phyloP scores from a whole-genome alignment of 2,888 invertebrate genomes.

The Drosophila recens region DNA sequence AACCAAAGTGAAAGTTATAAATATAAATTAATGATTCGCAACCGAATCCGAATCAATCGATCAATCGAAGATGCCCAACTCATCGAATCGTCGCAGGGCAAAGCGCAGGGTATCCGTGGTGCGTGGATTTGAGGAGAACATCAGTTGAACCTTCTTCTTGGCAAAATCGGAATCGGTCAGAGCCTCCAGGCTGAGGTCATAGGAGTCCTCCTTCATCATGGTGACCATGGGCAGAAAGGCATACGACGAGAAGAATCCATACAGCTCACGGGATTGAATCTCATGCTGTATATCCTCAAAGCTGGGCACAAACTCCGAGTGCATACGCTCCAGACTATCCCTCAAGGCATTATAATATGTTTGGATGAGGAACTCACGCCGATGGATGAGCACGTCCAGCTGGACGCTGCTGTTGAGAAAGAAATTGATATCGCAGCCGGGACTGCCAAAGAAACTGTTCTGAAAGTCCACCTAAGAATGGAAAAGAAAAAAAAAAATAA shows the following conservation, averaged over 20 bases:
- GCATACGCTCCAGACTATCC: conserved; percentile 73
- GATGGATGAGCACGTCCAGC: conserved; percentile 79
- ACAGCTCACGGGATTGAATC: conserved; percentile 78
- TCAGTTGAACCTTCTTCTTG: conserved; percentile 80
- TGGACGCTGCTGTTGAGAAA: conserved; percentile 84
- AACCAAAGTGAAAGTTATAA: conserved; percentile 34
- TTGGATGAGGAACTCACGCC: conserved; percentile 79
- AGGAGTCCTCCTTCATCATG: conserved; percentile 83
- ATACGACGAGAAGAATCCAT: conserved; percentile 84
- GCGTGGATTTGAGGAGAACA: conserved; percentile 84
- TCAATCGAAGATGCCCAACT: conserved; percentile 83
- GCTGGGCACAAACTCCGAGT: conserved; percentile 74
- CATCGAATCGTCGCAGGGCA: conserved; percentile 81
- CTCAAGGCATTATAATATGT: conserved; percentile 80
- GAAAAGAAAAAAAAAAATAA: background rate
- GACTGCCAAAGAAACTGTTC: conserved; percentile 84
- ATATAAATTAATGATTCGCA: conserved; percentile 33
- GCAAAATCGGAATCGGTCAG: conserved; percentile 81
- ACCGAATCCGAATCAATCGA: conserved; percentile 43
- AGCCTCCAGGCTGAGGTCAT: conserved; percentile 82
- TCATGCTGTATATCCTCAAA: conserved; percentile 77
- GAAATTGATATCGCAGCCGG: conserved; percentile 85
- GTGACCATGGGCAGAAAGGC: conserved; percentile 84
- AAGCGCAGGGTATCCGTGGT: conserved; percentile 81
- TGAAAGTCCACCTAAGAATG: conserved; percentile 83